Evolutionary conservation across 2,888 invertebrate genomes (phyloP).

Genomic region (Aromia moschata): DNA sequence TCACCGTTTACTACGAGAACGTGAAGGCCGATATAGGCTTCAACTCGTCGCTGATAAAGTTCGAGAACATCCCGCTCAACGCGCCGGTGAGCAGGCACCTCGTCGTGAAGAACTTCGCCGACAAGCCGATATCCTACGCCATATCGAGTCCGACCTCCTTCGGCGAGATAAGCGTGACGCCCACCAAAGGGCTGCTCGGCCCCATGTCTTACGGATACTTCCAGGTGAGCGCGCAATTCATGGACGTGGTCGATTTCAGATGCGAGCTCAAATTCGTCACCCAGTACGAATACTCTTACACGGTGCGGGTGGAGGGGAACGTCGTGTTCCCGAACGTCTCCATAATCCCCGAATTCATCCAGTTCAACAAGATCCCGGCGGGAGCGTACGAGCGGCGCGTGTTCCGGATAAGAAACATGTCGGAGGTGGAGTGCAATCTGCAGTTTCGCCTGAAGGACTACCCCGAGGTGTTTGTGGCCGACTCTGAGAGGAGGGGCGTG

Average conservation of each 20-base stretch:
- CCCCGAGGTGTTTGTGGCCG: constrained; percentile 56
- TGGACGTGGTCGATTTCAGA: constrained; percentile 38
- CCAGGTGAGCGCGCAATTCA: constrained; percentile 41
- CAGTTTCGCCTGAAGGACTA: constrained; percentile 56
- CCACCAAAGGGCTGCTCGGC: constrained; percentile 43
- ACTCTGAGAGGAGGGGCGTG: constrained; percentile 38
- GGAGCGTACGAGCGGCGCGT: constrained; percentile 51
- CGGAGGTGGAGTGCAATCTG: constrained; percentile 47
- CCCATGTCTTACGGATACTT: constrained; percentile 47
- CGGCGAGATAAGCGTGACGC: constrained; percentile 45
- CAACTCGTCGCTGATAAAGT: constrained; percentile 40
- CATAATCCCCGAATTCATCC: constrained; percentile 65
- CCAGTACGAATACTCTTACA: constrained; percentile 56
- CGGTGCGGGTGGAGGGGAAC: constrained; percentile 63
- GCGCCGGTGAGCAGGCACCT: constrained; percentile 42
- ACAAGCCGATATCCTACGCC: constrained; percentile 38
- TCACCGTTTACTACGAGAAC: constrained; percentile 34
- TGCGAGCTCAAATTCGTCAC: constrained; percentile 31
- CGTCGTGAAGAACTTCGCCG: constrained; percentile 44
- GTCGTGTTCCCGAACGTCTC: constrained; percentile 65
- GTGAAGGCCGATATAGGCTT: constrained; percentile 35
- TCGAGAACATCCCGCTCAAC: constrained; percentile 60
- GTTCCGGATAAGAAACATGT: constrained; percentile 55
- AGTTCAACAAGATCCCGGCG: constrained; percentile 63
- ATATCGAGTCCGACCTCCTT: constrained; percentile 43